These are phyloP conservation scores for Pleuronectes platessa DNA, from an alignment of 2,113 vertebrate species.

Conservation along the genomic window DNA sequence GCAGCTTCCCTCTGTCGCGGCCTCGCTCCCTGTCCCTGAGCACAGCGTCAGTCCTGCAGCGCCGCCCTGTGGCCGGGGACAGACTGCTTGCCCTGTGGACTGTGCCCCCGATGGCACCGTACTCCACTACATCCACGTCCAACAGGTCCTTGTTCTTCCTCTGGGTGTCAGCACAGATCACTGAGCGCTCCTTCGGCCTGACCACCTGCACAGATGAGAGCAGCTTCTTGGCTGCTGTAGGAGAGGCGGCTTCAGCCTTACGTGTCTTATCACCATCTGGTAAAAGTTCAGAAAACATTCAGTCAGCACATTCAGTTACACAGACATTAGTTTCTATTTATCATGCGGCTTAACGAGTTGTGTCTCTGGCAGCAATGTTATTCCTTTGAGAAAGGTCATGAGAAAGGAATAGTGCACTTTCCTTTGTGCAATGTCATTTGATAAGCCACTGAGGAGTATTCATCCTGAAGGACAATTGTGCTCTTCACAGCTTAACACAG, in stretches of 20 bases:
- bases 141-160: conserved; percentile 77
- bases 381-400: too few relatives aligned
- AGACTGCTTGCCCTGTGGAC: conserved; percentile 73
- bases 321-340: too few relatives aligned
- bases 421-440: too few relatives aligned
- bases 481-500: too few relatives aligned
- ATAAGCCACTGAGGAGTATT: too few relatives aligned
- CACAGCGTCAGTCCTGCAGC: conserved; percentile 57
- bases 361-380: too few relatives aligned
- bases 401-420: too few relatives aligned
- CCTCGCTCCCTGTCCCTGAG: conserved; percentile 74
- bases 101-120: conserved; percentile 60
- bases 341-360: too few relatives aligned
- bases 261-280: conserved; percentile 78
- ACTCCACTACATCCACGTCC: conserved; percentile 47
- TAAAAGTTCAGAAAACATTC: conserved; percentile 30
- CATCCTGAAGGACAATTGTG: too few relatives aligned
- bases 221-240: conserved; percentile 57
- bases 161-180: conserved; percentile 62
- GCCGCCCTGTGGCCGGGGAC: conserved; percentile 63
- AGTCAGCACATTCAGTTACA: neutral
- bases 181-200: conserved; percentile 88
- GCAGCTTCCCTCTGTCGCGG: conserved; percentile 83
- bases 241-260: conserved; percentile 32
- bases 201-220: conserved; percentile 84